Conservation (phyloP, 2,888 invertebrate species). For the Aspidapion aeneum region DNA sequence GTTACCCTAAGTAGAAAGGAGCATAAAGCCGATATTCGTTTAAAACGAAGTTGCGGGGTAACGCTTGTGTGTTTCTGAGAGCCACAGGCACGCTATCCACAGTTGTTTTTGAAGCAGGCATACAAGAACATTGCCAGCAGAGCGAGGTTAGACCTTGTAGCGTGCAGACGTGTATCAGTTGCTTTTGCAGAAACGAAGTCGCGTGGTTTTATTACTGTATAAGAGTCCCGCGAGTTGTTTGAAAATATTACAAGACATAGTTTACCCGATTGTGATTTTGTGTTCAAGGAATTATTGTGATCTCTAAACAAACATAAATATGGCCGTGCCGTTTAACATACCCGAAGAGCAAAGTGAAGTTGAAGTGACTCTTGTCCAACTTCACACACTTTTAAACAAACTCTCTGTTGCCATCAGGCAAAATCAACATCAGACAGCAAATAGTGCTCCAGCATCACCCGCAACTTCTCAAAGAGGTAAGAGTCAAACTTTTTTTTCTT, state of each 20-base stretch:
- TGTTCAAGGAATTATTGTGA: background rate
- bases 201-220: too few relatives aligned
- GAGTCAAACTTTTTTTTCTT: slow-evolving; percentile 1
- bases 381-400: slow-evolving; percentile 32
- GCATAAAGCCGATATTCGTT: slow-evolving; percentile 6
- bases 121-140: slow-evolving; percentile 27
- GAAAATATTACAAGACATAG: background rate
- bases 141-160: slow-evolving; percentile 30
- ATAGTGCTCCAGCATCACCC: slow-evolving; percentile 5
- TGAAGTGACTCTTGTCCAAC: slow-evolving; percentile 36
- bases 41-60: slow-evolving; percentile 28
- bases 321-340: slow-evolving; percentile 47
- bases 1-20: slow-evolving; percentile 28
- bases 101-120: slow-evolving; percentile 28
- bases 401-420: slow-evolving; percentile 30
- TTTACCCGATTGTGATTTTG: background rate
- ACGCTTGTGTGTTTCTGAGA: slow-evolving; percentile 27
- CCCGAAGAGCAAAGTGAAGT: slow-evolving; percentile 43
- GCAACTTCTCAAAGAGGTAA: slow-evolving; percentile 18
- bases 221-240: background rate
- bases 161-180: slow-evolving; percentile 36
- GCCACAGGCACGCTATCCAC: slow-evolving; percentile 24
- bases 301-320: slow-evolving; percentile 24
- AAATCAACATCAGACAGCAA: slow-evolving; percentile 10
- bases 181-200: slow-evolving; percentile 4